phyloP scores from a whole-genome alignment of 2,113 vertebrate species.

The Shinisaurus crocodilurus region DNA sequence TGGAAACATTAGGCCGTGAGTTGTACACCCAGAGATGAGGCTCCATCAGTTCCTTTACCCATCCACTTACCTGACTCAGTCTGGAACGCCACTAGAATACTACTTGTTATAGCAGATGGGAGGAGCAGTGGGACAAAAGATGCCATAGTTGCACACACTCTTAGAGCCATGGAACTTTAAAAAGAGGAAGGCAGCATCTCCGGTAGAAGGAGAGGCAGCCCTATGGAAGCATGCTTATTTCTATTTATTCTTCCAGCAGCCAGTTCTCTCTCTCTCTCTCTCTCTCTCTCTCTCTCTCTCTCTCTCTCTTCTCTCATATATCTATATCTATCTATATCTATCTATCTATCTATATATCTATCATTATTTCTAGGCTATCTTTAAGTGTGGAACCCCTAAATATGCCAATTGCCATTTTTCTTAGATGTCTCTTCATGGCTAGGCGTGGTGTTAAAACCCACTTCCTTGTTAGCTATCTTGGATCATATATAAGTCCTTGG shows the following conservation, averaged over 20 bases:
- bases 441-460: background rate
- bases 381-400: background rate
- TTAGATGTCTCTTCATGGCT: background rate
- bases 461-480: background rate
- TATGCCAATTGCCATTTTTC: background rate
- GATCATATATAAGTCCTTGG: background rate
- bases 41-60: background rate
- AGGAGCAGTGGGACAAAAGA: slow-evolving; percentile 13
- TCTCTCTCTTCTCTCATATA: too few relatives aligned
- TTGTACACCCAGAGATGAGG: background rate
- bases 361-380: too few relatives aligned
- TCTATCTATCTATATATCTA: too few relatives aligned
- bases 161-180: slow-evolving; percentile 22
- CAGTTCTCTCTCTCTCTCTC: too few relatives aligned
- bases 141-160: slow-evolving; percentile 18
- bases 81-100: background rate
- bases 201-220: slow-evolving; percentile 33
- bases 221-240: background rate
- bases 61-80: background rate
- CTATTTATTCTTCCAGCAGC: background rate
- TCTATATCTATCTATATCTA: too few relatives aligned
- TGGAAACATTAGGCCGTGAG: background rate
- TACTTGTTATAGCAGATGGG: background rate
- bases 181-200: background rate
- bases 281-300: too few relatives aligned